phyloP scores from a whole-genome alignment of 2,113 vertebrate species.

The Halcyon malimbica region DNA sequence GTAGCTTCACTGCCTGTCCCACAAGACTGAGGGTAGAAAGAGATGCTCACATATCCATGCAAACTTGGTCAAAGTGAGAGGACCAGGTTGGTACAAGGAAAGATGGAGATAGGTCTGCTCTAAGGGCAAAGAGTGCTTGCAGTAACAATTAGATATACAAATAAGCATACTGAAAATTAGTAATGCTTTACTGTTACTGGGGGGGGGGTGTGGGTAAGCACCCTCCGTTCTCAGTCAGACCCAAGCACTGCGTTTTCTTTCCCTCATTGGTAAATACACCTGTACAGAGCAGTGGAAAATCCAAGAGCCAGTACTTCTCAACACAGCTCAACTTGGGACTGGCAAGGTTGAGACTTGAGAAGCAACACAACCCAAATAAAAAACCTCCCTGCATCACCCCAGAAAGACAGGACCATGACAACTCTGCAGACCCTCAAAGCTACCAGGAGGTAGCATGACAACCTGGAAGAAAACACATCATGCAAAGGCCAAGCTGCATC shows the following conservation, averaged over 20 bases:
- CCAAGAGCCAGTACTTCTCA: neutral
- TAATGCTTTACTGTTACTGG: neutral
- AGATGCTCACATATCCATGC: neutral
- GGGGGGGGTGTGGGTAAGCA: slow-evolving; percentile 1
- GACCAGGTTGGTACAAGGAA: neutral
- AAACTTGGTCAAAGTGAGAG: neutral
- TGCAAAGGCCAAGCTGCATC: neutral
- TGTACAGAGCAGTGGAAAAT: neutral
- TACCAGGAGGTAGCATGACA: neutral
- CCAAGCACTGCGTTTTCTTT: neutral
- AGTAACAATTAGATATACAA: slow-evolving; percentile 52
- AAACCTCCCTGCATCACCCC: neutral
- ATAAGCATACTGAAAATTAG: slow-evolving; percentile 32
- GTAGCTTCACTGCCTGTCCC: neutral
- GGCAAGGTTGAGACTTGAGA: neutral
- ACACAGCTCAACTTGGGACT: neutral
- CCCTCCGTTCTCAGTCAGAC: neutral
- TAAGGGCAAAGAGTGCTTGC: neutral
- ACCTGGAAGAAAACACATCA: neutral
- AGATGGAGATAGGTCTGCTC: neutral
- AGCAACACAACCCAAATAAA: neutral
- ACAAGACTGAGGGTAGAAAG: neutral
- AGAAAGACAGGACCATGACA: neutral
- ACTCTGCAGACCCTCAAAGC: neutral
- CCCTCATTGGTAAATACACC: neutral